Evolutionary conservation across 1,140 invertebrate species (phyloP), one percentile per base, ranked within the genome.

Genomic region (Hypothenemus hampei): DNA sequence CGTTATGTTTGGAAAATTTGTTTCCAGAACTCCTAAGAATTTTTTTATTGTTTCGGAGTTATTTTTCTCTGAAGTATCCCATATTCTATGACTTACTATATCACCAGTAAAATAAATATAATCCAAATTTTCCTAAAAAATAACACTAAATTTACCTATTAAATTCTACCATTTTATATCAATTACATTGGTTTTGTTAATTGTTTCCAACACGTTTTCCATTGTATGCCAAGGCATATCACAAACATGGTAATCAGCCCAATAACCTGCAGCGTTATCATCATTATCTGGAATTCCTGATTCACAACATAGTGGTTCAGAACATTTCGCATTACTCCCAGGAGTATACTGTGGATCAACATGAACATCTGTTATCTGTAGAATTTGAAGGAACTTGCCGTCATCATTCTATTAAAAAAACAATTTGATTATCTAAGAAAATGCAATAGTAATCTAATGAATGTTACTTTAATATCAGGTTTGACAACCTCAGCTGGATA

Each of bases 81-180:
- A 94, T 20, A 89, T 76, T 64, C 83, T 83, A 66, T 95, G 91
- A 57, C 89, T 81, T 35, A 91, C 81, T 7, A 90, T 77, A 66
- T 94, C 91, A 3, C 91, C 91, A 13, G 91, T 91, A 71, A 89
- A 91, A 63, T 91, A 86, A 48, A 93, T 77, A 21, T 80, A 79
- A 55, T 90, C 85, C 46, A 85, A 77, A 70, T 85, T 73, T 23
- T 43, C 18, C 20, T 16, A 31, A 37, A 37, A 37, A 13, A n/a
- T 3, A 8, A 18, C 15, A 21, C 22, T 19, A 23, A 43, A 43
- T 7, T 43, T 21, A 43, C 10, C 7, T 20, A 11, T 20, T 20
- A 11, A 43, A 19, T 1, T 1, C 13, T 45, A 29, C 10, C 2
- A 26, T 6, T 21, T 41, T 51, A 39, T 49, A 50, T 53, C 24